Conservation (phyloP, 2,113 vertebrate species). For the Anthoscopus minutus region DNA sequence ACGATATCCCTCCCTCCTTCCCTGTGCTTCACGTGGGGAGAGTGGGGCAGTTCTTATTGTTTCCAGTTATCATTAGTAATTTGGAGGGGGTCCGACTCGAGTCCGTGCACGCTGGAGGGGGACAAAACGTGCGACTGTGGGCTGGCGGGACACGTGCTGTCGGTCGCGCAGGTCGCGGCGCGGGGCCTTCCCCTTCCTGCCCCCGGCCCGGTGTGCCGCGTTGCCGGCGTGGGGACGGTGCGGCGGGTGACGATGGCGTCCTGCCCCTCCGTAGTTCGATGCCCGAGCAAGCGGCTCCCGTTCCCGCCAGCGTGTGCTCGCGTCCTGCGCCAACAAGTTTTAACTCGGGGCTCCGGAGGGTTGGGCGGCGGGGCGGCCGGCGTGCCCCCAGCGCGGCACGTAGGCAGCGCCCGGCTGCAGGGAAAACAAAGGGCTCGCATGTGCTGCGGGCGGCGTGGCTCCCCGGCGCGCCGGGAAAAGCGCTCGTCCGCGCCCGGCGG, state of each 20-base stretch:
- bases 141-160: neutral
- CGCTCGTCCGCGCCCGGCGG: neutral
- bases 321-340: neutral
- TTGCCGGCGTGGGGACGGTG: neutral
- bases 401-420: constrained; percentile 62
- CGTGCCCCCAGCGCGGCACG: constrained; percentile 46
- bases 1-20: no score
- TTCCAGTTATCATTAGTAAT: fast-evolving
- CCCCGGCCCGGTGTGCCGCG: neutral
- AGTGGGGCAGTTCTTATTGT: neutral
- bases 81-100: neutral
- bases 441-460: constrained; percentile 32
- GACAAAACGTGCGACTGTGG: neutral
- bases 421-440: constrained; percentile 75
- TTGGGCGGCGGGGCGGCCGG: neutral
- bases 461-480: neutral
- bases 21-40: neutral
- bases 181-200: neutral
- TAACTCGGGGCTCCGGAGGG: neutral
- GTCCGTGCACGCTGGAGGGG: neutral
- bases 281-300: neutral
- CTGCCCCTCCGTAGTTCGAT: neutral
- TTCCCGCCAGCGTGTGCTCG: neutral
- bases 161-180: neutral
- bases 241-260: neutral